Base-by-base conservation (phyloP, 2,888 invertebrate genomes). In the Lissonota sp. region DNA sequence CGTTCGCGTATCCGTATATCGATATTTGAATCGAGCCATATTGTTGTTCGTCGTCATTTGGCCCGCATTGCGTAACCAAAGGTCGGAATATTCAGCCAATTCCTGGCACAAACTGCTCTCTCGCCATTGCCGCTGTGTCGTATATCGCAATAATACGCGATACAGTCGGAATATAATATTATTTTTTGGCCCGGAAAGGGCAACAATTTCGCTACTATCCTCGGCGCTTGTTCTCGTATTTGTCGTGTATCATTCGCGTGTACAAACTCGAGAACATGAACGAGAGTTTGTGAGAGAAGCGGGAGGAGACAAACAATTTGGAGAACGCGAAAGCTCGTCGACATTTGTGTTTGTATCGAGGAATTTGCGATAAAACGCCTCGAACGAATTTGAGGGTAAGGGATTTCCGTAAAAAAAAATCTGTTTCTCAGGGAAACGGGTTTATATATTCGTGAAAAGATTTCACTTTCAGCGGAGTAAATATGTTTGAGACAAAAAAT, bases 261-360 rank as follows among this genome's bases (percentile, higher is more conserved):
- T 71, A 73, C 14, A 49, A 60, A 49, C 10, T 62, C 55, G 16
- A 60, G 67, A 49, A 51, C 44, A 53, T 6, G 42, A 55, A 26
- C 44, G 73, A 55, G 64, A 63, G 63, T 64, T 53, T 51, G 44
- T 46, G 40, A 76, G 80, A 39, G 70, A 26, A 8, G 26, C 39
- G 37, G 58, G 39, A 73, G 58, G 77, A 72, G 80, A 74, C 80
- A 83, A 84, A 87, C 87, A 84, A 85, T 86, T 83, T 73, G 73
- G 73, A 77, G 72, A 76, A 70, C 78, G 83, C 26, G 82, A 83
- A 80, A 63, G 75, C 72, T 75, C 77, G 75, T 73, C 85, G 83
- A 80, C 81, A 82, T 87, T 86, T 86, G 82, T 86, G 82, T 86
- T 44, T 4, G 44, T 10, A 44, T 44, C 44, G 44, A 6, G 10